Evolutionary conservation across 2,888 invertebrate genomes (phyloP).

Genomic region (Dryococelus australis): DNA sequence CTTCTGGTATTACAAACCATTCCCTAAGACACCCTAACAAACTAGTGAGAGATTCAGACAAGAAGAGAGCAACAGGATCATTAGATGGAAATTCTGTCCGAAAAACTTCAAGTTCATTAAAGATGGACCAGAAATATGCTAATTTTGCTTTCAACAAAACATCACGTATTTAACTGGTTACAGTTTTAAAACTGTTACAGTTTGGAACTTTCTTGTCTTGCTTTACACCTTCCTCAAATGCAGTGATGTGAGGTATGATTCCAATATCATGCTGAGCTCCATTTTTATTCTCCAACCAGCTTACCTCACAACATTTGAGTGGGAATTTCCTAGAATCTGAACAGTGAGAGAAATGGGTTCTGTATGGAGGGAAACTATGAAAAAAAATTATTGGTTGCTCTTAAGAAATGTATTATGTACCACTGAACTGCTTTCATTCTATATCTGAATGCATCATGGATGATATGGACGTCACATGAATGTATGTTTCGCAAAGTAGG

Average conservation of each 20-base stretch:
- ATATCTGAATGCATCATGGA: neutral
- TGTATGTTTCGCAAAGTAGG: neutral
- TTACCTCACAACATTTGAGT: neutral
- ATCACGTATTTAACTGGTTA: neutral
- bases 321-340: too few species aligned
- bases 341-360: neutral
- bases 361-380: neutral
- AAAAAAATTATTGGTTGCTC: neutral
- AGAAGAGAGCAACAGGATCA: neutral
- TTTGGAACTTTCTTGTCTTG: neutral
- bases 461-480: neutral
- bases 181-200: neutral
- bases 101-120: neutral
- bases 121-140: neutral
- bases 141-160: neutral
- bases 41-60: neutral
- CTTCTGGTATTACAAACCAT: neutral
- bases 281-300: neutral
- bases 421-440: constrained; percentile 1
- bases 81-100: neutral
- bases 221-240: neutral
- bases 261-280: neutral
- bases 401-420: neutral
- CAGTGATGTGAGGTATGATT: neutral
- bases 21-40: neutral